Percentiles rank a stretch among this genome's conserved stretches.
Conservation (phyloP, 2,113 vertebrate species). For the Tetraodon nigroviridis region DNA sequence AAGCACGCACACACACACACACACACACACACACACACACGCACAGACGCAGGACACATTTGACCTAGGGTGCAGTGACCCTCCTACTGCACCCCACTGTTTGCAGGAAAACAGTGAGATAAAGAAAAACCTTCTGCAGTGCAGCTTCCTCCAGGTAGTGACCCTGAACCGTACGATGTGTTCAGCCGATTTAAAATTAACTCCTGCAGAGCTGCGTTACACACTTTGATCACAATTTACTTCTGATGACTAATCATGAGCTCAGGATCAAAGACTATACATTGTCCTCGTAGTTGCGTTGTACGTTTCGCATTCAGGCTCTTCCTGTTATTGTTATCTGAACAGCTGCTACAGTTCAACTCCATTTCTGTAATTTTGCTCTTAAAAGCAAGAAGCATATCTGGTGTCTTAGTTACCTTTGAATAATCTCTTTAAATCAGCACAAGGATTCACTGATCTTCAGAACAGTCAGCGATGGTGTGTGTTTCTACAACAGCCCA, state of each 20-base stretch:
- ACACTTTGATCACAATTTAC: no score
- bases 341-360: neutral
- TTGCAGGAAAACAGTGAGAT: no score
- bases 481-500: neutral
- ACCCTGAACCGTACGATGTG: no score
- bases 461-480: neutral
- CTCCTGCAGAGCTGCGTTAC: no score
- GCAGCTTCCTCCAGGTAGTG: no score
- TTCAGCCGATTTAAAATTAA: no score
- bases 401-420: neutral
- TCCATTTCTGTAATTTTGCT: constrained; percentile 8
- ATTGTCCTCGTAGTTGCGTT: no score
- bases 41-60: no score
- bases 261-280: no score
- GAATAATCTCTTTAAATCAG: neutral
- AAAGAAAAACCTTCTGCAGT: no score
- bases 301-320: neutral
- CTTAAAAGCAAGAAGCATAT: neutral
- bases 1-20: neutral
- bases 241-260: neutral
- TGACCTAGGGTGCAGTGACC: no score
- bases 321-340: neutral
- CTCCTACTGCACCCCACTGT: no score
- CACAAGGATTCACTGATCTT: neutral
- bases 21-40: neutral